A percentile compares a stretch with the other conserved stretches of the same genome.
These are phyloP conservation scores for Oreochromis spilurus DNA, from an alignment of 2,113 vertebrate species.

Conservation along the genomic window DNA sequence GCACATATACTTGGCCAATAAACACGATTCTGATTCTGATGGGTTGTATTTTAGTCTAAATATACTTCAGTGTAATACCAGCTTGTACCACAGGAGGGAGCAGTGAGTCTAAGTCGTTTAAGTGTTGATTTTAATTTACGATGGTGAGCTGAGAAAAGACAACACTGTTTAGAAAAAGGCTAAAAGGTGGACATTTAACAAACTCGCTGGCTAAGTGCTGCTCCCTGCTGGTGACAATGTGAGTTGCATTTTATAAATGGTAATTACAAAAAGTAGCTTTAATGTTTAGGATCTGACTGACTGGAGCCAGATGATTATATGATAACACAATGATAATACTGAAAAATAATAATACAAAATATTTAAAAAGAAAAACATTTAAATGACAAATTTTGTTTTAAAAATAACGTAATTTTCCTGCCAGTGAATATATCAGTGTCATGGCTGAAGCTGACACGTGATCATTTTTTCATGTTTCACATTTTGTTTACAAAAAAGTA, in stretches of 20 bases:
- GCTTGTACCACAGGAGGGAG: not conserved
- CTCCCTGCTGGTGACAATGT: not conserved
- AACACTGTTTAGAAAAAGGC: not conserved
- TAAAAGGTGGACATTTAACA: not conserved
- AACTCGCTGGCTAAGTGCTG: not conserved
- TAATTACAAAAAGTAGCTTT: not conserved
- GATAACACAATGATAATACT: not conserved
- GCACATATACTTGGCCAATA: too few relatives aligned
- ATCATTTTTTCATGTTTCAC: accelerated
- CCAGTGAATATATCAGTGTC: not conserved
- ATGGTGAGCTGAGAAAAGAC: not conserved
- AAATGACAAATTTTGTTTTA: accelerated
- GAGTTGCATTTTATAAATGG: accelerated
- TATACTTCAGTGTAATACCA: not conserved
- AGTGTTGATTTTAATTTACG: not conserved
- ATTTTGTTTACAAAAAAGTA: not conserved
- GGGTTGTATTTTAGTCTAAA: too few relatives aligned
- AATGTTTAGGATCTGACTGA: not conserved
- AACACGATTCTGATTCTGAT: too few relatives aligned
- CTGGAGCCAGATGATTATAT: not conserved
- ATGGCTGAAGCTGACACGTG: accelerated
- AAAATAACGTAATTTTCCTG: not conserved
- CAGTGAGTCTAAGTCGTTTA: not conserved
- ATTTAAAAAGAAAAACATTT: not conserved
- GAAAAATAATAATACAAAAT: not conserved